Conservation (phyloP, 2,113 vertebrate genomes). For the Machaerirhynchus nigripectus region DNA sequence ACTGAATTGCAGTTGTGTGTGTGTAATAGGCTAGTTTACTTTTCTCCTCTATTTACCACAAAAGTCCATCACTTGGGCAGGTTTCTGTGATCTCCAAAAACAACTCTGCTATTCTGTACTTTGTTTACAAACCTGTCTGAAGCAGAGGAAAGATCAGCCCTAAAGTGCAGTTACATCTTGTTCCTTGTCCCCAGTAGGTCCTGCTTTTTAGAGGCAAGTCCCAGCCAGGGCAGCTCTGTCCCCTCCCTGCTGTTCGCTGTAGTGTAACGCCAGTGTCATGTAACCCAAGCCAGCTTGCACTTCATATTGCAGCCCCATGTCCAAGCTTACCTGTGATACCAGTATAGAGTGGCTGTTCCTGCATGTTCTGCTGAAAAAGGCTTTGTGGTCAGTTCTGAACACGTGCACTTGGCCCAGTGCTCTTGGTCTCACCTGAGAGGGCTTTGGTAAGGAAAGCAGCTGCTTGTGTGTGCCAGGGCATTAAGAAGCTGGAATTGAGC, state of each 20-base stretch:
- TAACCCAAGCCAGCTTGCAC: conserved; percentile 12
- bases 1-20: background rate
- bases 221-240: background rate
- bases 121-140: conserved; percentile 23
- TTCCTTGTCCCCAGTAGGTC: conserved; percentile 16
- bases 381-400: conserved; percentile 47
- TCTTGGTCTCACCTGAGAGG: background rate
- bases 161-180: background rate
- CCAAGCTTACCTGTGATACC: conserved; percentile 40
- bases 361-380: conserved; percentile 61
- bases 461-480: background rate
- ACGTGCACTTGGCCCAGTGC: background rate
- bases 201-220: background rate
- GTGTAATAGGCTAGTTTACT: conserved; percentile 11
- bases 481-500: background rate
- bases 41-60: background rate
- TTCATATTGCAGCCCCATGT: conserved; percentile 3
- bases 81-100: background rate
- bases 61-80: background rate
- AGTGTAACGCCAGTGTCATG: background rate
- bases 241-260: background rate
- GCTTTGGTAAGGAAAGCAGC: background rate
- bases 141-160: conserved; percentile 6
- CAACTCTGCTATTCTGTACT: background rate
- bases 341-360: conserved; percentile 37